Evolutionary conservation across 2,113 vertebrate species (phyloP).

Genomic region (Eulacestoma nigropectus): DNA sequence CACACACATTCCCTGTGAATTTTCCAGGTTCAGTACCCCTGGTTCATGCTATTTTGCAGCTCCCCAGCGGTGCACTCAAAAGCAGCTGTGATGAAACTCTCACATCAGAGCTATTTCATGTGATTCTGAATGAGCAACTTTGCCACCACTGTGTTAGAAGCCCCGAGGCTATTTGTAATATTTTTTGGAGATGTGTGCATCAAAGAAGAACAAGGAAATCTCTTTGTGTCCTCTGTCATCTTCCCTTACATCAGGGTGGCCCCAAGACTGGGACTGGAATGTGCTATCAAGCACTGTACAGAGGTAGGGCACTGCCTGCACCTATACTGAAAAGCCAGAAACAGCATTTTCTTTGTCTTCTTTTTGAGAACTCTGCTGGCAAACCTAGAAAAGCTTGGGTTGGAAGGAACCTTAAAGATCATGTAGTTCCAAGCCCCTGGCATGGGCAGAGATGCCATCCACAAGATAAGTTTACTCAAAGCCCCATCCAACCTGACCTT

Average conservation of each 20-base stretch:
- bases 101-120: background rate
- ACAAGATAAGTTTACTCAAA: background rate
- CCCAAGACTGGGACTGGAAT: background rate
- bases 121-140: background rate
- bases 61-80: background rate
- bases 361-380: background rate
- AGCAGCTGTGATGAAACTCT: background rate
- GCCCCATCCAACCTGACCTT: background rate
- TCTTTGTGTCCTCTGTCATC: background rate
- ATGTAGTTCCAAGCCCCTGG: background rate
- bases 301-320: rapidly evolving
- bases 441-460: background rate
- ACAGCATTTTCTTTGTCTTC: background rate
- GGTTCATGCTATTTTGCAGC: background rate
- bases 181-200: background rate
- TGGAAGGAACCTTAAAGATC: background rate
- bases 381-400: background rate
- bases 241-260: background rate
- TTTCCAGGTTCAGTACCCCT: background rate
- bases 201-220: background rate
- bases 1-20: too few relatives aligned
- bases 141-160: background rate
- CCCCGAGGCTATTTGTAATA: background rate
- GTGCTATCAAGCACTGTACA: background rate
- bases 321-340: background rate